Evolutionary conservation across 2,797 vertebrate species (phyloP), one percentile per base, ranked within the genome.

Genomic region (Crenuchus spilurus): DNA sequence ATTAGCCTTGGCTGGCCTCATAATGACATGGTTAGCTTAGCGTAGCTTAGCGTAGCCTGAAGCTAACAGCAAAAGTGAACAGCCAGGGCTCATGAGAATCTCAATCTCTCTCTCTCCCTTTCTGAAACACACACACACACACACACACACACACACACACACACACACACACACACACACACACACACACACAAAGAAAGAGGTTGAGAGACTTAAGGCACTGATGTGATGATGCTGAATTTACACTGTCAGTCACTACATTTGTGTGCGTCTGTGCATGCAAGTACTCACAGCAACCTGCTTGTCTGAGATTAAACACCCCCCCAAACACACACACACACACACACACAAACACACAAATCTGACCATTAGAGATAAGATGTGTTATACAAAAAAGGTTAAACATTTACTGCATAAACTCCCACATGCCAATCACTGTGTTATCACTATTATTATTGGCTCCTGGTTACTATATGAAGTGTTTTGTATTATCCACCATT

Each of bases 21-120:
- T 72, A 78, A 78, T 81, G 72, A 78, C 67, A 77, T 63, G 69
- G 80, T 81, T 78, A 73, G 60, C 61, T 37, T 66, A 73, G 73
- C 70, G 62, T 72, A 78, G 79, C 66, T n/a, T 77, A 60, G 76
- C 42, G 67, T 78, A 76, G 76, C 80, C 76, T 73, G 51, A n/a
- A 78, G 80, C 72, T 41, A 52, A 52, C 51, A 30, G 24, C 31
- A 42, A 31, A 51, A 60, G 24, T 51, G 52, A 18, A 26, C 3
- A 18, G 31, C 20, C 57, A 61, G 35, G 46, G n/a, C 44, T 18
- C 49, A 52, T 10, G 22, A 26, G 20, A 13, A 20, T 49, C 18
- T 6, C 6, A 0, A 6, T 51, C 74, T 63, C 20, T 39, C 44
- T 69, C 51, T 30, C 60, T 42, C 73, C 60, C 64, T 46, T 30